Evolutionary conservation across 2,888 invertebrate genomes (phyloP).

Genomic region (Catocala fraxini): DNA sequence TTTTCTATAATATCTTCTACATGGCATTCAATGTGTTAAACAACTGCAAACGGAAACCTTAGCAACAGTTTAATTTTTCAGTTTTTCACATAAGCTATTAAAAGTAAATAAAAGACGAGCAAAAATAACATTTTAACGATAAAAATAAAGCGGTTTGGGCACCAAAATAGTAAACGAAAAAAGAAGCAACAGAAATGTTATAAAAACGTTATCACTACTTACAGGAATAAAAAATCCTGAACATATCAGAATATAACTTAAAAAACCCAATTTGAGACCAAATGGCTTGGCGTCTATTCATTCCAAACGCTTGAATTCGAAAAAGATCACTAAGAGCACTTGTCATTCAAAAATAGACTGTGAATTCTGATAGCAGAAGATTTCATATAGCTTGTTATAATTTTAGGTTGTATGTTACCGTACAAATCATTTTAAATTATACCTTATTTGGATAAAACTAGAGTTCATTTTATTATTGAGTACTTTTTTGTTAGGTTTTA

Average conservation of each 20-base stretch:
- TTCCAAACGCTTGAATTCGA: conserved; percentile 42
- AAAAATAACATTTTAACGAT: too few relatives aligned
- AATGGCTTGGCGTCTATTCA: conserved; percentile 41
- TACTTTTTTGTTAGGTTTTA: conserved; percentile 16
- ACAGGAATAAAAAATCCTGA: conserved; percentile 18
- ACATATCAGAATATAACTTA: conserved; percentile 35
- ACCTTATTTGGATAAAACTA: conserved; percentile 6
- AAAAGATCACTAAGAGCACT: conserved; percentile 25
- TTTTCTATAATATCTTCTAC: too few relatives aligned
- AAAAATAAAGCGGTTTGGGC: too few relatives aligned
- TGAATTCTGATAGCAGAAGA: conserved; percentile 23
- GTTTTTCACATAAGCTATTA: too few relatives aligned
- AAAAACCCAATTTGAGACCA: conserved; percentile 39
- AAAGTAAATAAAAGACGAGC: too few relatives aligned
- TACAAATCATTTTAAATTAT: conserved; percentile 16
- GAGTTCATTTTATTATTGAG: conserved; percentile 11
- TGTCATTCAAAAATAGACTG: conserved; percentile 33
- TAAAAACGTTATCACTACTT: conserved; percentile 15
- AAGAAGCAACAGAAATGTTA: conserved; percentile 2
- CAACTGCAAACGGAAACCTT: too few relatives aligned
- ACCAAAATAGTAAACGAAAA: background rate
- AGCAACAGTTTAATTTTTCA: too few relatives aligned
- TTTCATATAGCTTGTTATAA: conserved; percentile 30
- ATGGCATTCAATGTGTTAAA: too few relatives aligned
- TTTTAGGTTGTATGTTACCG: conserved; percentile 11